These are phyloP conservation scores for Carapus acus DNA, from an alignment of 2,797 vertebrate genomes.

Conservation along the genomic window DNA sequence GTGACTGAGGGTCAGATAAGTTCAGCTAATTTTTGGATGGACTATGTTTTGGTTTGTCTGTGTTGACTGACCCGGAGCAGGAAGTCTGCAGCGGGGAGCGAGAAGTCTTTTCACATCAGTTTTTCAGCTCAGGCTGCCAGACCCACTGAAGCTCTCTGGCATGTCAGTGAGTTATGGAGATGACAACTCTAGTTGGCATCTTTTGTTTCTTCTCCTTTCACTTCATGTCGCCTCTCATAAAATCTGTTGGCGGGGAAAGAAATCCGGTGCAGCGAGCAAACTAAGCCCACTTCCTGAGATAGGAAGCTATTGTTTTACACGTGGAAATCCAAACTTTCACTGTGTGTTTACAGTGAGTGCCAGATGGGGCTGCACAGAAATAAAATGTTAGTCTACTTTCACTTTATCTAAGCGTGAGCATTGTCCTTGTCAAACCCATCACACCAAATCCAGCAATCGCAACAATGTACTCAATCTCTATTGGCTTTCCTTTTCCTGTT, in stretches of 20 bases:
- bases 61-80: slow-evolving; percentile 41
- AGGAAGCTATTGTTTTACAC: not conserved
- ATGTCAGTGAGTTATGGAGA: slow-evolving; percentile 33
- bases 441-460: too few species aligned
- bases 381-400: too few species aligned
- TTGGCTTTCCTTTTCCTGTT: too few species aligned
- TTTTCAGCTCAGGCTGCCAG: slow-evolving; percentile 38
- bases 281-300: slow-evolving; percentile 2
- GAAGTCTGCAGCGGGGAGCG: slow-evolving; percentile 39
- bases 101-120: slow-evolving; percentile 34
- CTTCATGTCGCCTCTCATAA: slow-evolving; percentile 20
- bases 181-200: slow-evolving; percentile 43
- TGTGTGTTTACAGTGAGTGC: too few species aligned
- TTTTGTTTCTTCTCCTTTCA: slow-evolving; percentile 8
- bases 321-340: too few species aligned
- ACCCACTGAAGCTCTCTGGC: slow-evolving; percentile 32
- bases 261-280: slow-evolving; percentile 20
- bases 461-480: too few species aligned
- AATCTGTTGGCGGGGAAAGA: slow-evolving; percentile 15
- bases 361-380: too few species aligned
- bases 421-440: too few species aligned
- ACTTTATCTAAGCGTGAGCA: too few species aligned
- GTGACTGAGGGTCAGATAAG: slow-evolving; percentile 32
- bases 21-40: slow-evolving; percentile 23
- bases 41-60: slow-evolving; percentile 8